Conservation (phyloP, 2,113 vertebrate species). For the Glaucidium brasilianum region DNA sequence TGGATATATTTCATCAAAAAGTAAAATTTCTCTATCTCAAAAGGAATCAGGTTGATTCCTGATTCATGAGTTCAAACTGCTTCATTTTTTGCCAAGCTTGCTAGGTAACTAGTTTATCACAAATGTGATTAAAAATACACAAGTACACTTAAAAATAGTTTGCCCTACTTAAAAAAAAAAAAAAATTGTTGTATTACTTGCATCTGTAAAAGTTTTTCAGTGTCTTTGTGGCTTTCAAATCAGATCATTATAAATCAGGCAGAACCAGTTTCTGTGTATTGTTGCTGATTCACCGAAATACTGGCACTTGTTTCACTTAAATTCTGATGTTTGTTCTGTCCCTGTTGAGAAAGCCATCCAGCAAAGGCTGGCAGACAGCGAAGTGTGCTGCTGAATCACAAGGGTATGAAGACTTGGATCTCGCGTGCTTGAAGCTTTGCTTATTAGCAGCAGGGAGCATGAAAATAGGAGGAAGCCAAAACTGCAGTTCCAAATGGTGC, state of each 20-base stretch:
- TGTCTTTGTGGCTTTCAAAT: not conserved
- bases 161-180: not conserved
- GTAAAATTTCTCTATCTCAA: not conserved
- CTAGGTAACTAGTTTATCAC: not conserved
- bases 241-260: not conserved
- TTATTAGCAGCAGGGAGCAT: not conserved
- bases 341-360: too few species aligned
- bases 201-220: not conserved
- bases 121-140: not conserved
- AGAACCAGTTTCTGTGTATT: not conserved
- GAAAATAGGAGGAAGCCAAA: not conserved
- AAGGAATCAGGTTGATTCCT: not conserved
- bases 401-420: not conserved
- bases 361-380: not conserved
- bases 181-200: not conserved
- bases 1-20: not conserved
- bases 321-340: not conserved
- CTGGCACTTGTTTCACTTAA: accelerated
- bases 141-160: not conserved
- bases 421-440: accelerated
- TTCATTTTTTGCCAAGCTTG: not conserved
- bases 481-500: not conserved
- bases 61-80: not conserved
- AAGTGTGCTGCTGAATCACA: not conserved
- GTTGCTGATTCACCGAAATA: not conserved